These are phyloP conservation scores for Pseudobourletiella spinata DNA, from an alignment of 1,140 invertebrate genomes.

Conservation along the genomic window DNA sequence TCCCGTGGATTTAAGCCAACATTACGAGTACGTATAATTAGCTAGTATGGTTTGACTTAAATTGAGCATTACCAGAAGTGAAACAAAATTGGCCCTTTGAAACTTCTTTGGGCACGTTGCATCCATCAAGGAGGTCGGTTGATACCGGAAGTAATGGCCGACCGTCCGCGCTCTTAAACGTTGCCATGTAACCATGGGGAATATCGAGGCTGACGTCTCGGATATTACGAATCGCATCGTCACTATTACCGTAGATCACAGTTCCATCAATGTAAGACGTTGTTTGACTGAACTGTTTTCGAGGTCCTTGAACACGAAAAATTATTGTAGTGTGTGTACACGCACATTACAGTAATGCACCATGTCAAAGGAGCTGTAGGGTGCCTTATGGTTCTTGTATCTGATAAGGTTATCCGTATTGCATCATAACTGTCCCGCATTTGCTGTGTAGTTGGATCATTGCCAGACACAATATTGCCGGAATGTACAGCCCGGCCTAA, in stretches of 20 bases:
- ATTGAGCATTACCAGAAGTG: constrained; percentile 25
- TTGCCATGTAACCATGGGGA: constrained; percentile 55
- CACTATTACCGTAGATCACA: constrained; percentile 78
- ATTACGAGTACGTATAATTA: no score
- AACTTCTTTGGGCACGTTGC: constrained; percentile 57
- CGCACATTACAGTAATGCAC: no score
- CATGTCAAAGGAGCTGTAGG: no score
- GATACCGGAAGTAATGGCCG: constrained; percentile 59
- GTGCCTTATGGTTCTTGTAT: no score
- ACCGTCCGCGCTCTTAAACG: constrained; percentile 53
- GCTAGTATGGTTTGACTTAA: no score
- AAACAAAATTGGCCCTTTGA: constrained; percentile 39
- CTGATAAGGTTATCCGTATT: no score
- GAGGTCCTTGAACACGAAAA: constrained; percentile 3
- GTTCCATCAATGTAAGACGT: constrained; percentile 87
- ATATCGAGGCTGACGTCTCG: constrained; percentile 40
- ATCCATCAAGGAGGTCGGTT: constrained; percentile 61
- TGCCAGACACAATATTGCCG: no score
- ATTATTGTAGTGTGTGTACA: no score
- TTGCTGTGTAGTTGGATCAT: no score
- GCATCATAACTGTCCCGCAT: no score
- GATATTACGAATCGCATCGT: constrained; percentile 50
- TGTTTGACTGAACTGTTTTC: constrained; percentile 41
- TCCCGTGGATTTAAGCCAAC: no score
- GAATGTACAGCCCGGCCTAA: no score